Conservation (phyloP, 2,797 vertebrate species). For the Bryconaethiops microstoma region DNA sequence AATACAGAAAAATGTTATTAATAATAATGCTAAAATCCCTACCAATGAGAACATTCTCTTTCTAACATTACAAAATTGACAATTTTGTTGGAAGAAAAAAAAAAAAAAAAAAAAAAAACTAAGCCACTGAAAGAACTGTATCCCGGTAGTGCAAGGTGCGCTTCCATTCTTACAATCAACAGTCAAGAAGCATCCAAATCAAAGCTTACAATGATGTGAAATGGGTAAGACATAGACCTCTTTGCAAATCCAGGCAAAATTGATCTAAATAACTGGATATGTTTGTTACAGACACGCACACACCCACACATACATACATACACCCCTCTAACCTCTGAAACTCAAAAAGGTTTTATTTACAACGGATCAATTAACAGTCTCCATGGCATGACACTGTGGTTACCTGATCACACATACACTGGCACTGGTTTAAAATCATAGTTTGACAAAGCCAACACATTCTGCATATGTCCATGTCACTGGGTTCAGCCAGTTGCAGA, state of each 20-base stretch:
- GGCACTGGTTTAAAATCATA: conserved; percentile 44
- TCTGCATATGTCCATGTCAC: conserved; percentile 59
- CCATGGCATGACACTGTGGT: conserved; percentile 34
- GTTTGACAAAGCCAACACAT: conserved; percentile 52
- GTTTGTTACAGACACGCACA: conserved; percentile 46
- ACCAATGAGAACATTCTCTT: background rate
- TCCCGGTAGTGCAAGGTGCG: conserved; percentile 52
- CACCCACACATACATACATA: conserved; percentile 41
- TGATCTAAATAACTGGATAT: conserved; percentile 34
- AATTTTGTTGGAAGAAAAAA: conserved; percentile 52
- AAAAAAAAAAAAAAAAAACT: conserved; percentile 72
- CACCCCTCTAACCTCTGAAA: conserved; percentile 21
- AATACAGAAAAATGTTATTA: conserved; percentile 66
- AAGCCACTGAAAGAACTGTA: conserved; percentile 34
- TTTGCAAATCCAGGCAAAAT: conserved; percentile 58
- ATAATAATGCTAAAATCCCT: background rate
- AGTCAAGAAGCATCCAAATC: conserved; percentile 26
- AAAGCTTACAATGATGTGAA: conserved; percentile 47
- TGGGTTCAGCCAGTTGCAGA: conserved; percentile 60
- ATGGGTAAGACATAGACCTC: conserved; percentile 59
- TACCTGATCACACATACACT: conserved; percentile 46
- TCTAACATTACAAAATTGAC: background rate
- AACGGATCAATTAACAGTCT: conserved; percentile 47
- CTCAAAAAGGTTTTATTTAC: conserved; percentile 57
- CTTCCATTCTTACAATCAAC: conserved; percentile 47